Base-by-base conservation (phyloP, 2,113 vertebrate genomes). In the Actenoides hombroni region DNA sequence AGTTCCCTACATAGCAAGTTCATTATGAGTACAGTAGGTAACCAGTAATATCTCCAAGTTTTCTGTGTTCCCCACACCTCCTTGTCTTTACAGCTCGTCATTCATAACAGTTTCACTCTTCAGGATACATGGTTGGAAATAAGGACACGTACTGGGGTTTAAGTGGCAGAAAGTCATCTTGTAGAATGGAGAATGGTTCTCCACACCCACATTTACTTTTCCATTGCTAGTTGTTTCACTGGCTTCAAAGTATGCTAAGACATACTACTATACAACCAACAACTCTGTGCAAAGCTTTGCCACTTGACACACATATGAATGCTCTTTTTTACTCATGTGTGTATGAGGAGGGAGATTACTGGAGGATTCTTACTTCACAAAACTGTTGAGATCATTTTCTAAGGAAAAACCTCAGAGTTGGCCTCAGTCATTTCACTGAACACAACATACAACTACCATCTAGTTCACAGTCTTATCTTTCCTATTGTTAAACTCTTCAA, bases 51-150 rank as follows among this genome's bases (percentile, higher is more conserved):
- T 24, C 35, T 49, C 10, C 4, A 63, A 21, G 7, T 37, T 75
- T 48, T 18, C 49, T 10, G 1, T 0, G 7, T 11, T 28, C 19
- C 4, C 5, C 1, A 6, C 6, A 3, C 7, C n/a, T 5, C 42
- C 42, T 10, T 53, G 9, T 37, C 28, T 63, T 79, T 63, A 28
- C 8, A 78, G 25, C 70, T 71, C 31, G 39, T 35, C 1, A 44
- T 71, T 61, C 1, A 0, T 53, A 26, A 42, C 8, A 24, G 12
- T 26, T 87, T 46, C 19, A 20, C 17, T 67, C 13, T 35, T 83
- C 20, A 63, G 40, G 14, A 44, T 20, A 59, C 4, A 16, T 63
- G 0, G 3, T 28, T 86, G n/a, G 83, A 75, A 79, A 82, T 48
- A 70, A 75, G 11, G 26, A 11, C 1, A 11, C 13, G 8, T 26